Base-by-base conservation (phyloP, 2,113 vertebrate genomes). In the Takifugu bimaculatus region DNA sequence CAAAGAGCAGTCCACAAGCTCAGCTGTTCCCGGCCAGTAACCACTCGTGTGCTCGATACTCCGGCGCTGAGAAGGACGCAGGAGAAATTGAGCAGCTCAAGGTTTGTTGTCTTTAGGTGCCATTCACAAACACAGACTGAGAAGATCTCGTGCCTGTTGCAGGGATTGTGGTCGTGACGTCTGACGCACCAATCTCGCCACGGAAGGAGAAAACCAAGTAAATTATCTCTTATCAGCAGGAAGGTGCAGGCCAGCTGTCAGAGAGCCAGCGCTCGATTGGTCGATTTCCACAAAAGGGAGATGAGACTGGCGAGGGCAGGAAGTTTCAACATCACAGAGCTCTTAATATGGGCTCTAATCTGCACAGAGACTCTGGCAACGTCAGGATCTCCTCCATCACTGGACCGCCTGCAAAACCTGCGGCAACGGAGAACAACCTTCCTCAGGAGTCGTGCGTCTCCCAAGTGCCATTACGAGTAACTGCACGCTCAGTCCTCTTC, bases 391-490 rank as follows among this genome's bases (percentile, higher is more conserved):
- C 67, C 53, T 61, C 58, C 2, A 35, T 70, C 56, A 50, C 68
- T 47, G 63, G 69, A 10, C 3, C 35, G 45, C 75, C 45, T 50
- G 59, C n/a, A 13, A 75, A 43, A 47, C 62, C 68, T 56, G 28
- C 9, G 15, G 39, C 28, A 7, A 28, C 60, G 13, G 79, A 78
- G 27, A 59, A 53, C 67, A 66, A 57, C 27, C 48, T 29, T 62
- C 54, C 44, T 58, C 70, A 77, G 58, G 85, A 86, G 63, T 60
- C 82, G 61, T 11, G 60, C 67, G 54, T 71, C 73, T 88, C 82
- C 32, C 60, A 82, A 75, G 84, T 86, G 78, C 87, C 88, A 60
- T 83, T 90, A 81, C 88, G 73, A 88, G 90, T 92, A 89, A 84
- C 65, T 68, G 28, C 42, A 57, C 12, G 0, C 2, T 42, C n/a